Conservation (phyloP, 2,797 vertebrate genomes). For the Moxostoma hubbsi region DNA sequence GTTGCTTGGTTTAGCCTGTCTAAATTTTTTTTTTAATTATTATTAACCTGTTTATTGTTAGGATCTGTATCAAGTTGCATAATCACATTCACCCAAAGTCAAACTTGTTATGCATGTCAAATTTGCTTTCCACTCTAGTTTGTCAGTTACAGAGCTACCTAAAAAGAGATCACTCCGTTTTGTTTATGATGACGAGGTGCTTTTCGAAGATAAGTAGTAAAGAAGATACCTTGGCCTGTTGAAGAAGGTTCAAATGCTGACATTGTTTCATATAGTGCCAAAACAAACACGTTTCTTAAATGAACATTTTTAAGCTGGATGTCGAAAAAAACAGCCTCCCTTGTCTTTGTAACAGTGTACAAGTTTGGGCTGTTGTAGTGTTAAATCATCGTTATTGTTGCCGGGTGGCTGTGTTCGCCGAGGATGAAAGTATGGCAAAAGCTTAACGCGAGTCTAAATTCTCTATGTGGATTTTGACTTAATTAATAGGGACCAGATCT, state of each 20-base stretch:
- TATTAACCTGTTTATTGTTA: constrained; percentile 54
- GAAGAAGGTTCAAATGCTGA: constrained; percentile 35
- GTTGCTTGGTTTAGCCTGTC: constrained; percentile 57
- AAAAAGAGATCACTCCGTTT: constrained; percentile 58
- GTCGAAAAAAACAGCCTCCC: constrained; percentile 60
- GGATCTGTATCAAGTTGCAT: constrained; percentile 52
- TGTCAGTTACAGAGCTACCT: constrained; percentile 54
- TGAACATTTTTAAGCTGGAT: constrained; percentile 48
- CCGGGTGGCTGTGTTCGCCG: constrained; percentile 52
- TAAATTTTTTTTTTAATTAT: constrained; percentile 47
- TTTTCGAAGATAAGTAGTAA: constrained; percentile 45
- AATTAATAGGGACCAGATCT: constrained; percentile 80
- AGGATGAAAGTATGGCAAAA: constrained; percentile 66
- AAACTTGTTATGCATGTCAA: constrained; percentile 55
- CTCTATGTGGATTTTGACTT: constrained; percentile 78
- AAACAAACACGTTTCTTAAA: constrained; percentile 57
- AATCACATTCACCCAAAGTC: constrained; percentile 52
- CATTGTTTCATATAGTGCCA: constrained; percentile 51
- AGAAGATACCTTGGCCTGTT: constrained; percentile 55
- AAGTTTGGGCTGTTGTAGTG: constrained; percentile 60
- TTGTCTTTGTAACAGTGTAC: constrained; percentile 72
- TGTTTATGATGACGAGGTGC: constrained; percentile 55
- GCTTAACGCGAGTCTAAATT: constrained; percentile 66
- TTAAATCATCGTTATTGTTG: constrained; percentile 68
- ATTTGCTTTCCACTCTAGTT: constrained; percentile 57